phyloP scores from a whole-genome alignment of 2,797 vertebrate species.

The Furcifer pardalis region DNA sequence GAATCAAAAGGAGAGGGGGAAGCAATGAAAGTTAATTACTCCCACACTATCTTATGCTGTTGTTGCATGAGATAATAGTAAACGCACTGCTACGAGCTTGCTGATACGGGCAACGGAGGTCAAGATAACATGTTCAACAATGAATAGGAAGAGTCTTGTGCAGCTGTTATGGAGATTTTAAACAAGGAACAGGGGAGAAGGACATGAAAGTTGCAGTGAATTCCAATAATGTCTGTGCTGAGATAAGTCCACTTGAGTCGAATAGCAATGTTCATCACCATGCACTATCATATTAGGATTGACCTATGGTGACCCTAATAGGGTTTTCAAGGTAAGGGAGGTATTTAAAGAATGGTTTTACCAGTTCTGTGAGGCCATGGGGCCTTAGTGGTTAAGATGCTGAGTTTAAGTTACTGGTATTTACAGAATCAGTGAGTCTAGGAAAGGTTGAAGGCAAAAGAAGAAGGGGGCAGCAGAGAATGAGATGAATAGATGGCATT shows the following conservation, averaged over 20 bases:
- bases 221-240: neutral
- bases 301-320: too few species aligned
- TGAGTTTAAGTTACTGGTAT: neutral
- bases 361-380: too few species aligned
- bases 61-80: slow-evolving; percentile 74
- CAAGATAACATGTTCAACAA: slow-evolving; percentile 70
- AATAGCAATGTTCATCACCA: neutral
- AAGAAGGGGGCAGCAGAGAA: too few species aligned
- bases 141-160: slow-evolving; percentile 59
- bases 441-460: too few species aligned
- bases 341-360: too few species aligned
- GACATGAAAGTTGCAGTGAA: neutral
- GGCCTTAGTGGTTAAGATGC: too few species aligned
- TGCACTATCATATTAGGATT: too few species aligned
- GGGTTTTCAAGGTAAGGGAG: too few species aligned
- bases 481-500: too few species aligned
- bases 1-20: slow-evolving; percentile 50
- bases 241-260: too few species aligned
- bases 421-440: neutral
- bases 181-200: slow-evolving; percentile 30
- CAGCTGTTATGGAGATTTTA: slow-evolving; percentile 59
- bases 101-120: slow-evolving; percentile 67
- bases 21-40: slow-evolving; percentile 75
- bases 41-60: slow-evolving; percentile 62
- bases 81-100: slow-evolving; percentile 70